A percentile compares a stretch with the other conserved stretches of the same genome.
Conservation (phyloP, 2,113 vertebrate genomes). For the Chiloscyllium plagiosum region DNA sequence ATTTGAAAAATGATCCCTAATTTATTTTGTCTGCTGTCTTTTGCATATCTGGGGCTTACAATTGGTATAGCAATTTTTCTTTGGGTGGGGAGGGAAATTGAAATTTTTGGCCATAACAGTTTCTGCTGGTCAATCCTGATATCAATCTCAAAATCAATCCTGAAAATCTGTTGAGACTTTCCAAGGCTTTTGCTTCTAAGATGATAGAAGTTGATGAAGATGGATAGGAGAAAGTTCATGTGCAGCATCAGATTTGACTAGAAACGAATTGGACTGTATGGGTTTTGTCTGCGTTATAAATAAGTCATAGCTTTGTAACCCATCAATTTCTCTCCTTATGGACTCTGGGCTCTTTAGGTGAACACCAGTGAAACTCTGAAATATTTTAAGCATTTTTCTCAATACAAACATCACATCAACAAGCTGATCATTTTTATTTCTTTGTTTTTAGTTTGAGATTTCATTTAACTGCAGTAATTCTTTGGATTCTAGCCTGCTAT, state of each 20-base stretch:
- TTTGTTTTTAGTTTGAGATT: neutral
- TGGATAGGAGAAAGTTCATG: neutral
- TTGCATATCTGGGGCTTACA: neutral
- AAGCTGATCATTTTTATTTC: neutral
- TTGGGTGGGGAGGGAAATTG: neutral
- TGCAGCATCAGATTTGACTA: neutral
- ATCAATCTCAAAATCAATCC: neutral
- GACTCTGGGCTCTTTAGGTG: neutral
- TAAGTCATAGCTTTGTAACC: neutral
- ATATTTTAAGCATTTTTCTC: neutral
- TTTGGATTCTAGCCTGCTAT: neutral
- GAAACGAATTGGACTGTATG: neutral
- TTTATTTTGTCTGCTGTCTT: neutral
- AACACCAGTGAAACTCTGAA: neutral
- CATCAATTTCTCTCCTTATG: neutral
- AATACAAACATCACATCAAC: neutral
- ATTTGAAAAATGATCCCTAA: neutral
- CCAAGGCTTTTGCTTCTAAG: neutral
- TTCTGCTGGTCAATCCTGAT: neutral
- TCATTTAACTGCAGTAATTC: neutral
- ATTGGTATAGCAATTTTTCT: neutral
- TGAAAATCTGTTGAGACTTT: neutral
- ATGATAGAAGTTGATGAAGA: neutral
- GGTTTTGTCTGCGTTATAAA: neutral
- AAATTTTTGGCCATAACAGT: neutral